Evolutionary conservation across 2,113 vertebrate genomes (phyloP).

Genomic region (Gymnobelideus leadbeateri): DNA sequence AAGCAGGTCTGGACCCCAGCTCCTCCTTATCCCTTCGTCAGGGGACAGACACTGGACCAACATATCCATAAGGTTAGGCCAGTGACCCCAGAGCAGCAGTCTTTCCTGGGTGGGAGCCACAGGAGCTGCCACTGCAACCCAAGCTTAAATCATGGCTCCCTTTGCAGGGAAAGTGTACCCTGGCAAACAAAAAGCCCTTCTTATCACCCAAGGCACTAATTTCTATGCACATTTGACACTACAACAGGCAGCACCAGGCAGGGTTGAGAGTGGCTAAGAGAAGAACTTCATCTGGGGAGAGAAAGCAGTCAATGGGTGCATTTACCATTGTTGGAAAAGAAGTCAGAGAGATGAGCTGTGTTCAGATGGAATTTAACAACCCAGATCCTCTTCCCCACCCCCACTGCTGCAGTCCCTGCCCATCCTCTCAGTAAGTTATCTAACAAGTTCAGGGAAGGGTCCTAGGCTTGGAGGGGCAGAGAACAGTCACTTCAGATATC

Average conservation of each 20-base stretch:
- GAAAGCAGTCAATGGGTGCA: neutral
- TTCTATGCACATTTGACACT: neutral
- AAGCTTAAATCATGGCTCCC: neutral
- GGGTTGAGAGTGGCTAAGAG: neutral
- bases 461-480: neutral
- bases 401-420: neutral
- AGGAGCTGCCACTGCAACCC: neutral
- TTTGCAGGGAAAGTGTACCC: neutral
- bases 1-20: neutral
- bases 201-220: neutral
- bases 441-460: neutral
- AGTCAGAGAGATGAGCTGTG: neutral
- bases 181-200: neutral
- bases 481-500: neutral
- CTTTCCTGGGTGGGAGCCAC: neutral
- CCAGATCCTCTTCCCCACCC: neutral
- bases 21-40: neutral
- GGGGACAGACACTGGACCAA: neutral
- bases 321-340: neutral
- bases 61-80: neutral
- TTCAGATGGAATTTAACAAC: neutral
- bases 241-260: slow-evolving; percentile 3
- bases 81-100: neutral
- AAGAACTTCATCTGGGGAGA: neutral
- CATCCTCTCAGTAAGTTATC: neutral